Conservation (phyloP, 2,888 invertebrate genomes). For the Cephus runcator region DNA sequence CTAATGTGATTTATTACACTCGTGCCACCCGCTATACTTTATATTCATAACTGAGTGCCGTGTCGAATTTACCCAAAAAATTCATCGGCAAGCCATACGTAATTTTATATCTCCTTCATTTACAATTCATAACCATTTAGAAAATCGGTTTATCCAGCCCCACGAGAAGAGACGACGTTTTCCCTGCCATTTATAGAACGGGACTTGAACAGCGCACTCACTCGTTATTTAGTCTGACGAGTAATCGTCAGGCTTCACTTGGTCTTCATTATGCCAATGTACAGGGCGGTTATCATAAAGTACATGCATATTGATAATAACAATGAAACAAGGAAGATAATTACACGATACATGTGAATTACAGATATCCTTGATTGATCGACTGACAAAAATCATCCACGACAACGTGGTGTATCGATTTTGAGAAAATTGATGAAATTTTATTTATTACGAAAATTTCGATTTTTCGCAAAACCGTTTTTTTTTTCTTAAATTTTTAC, state of each 20-base stretch:
- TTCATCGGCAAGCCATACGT: not conserved
- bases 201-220: not conserved
- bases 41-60: not conserved
- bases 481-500: not conserved
- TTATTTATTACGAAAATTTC: not conserved
- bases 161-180: slow-evolving; percentile 20
- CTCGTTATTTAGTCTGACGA: not conserved
- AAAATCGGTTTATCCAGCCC: slow-evolving; percentile 16
- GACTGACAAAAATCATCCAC: not conserved
- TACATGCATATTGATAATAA: slow-evolving; percentile 22
- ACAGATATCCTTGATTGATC: not conserved
- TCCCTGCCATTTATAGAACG: slow-evolving; percentile 9
- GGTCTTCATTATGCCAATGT: slow-evolving; percentile 21
- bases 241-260: slow-evolving; percentile 13
- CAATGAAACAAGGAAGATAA: not conserved
- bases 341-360: not conserved
- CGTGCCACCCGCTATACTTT: not conserved
- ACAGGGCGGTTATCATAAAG: slow-evolving; percentile 21
- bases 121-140: not conserved
- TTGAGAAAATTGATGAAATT: too few relatives aligned
- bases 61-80: not conserved
- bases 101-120: not conserved
- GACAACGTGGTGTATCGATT: not conserved
- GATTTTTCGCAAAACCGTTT: not conserved
- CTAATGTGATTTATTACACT: not conserved